Evolutionary conservation across 2,888 invertebrate genomes (phyloP), one percentile per base, ranked within the genome.

Genomic region (Diaperis boleti): DNA sequence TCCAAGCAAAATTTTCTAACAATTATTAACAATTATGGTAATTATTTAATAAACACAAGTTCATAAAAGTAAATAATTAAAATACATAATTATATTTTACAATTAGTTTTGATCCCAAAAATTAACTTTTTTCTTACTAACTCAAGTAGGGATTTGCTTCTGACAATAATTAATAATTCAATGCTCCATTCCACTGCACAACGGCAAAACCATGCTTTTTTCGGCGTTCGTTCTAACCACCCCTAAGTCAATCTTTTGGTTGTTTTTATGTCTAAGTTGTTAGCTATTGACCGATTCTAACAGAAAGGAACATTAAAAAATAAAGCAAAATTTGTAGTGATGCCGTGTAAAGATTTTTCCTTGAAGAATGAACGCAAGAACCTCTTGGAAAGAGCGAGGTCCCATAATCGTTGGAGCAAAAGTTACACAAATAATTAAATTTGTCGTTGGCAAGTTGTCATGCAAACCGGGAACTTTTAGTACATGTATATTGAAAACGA

Each of bases 351-450:
- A 26, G 26, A 26, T 26, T 26, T 26, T 26, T 26, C 26, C n/a
- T 26, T 6, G 6, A 6, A n/a, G n/a, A 6, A 26, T 26, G n/a
- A 26, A 26, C n/a, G n/a, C 26, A n/a, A 26, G 20, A 20, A n/a
- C n/a, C n/a, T 26, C 26, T n/a, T 26, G 1, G 26, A n/a, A 5
- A 26, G 6, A 5, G 8, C 26, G 26, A 8, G 6, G 26, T 3
- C 26, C 26, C 26, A 26, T 26, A 26, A 26, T 26, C 26, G 26
- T 26, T 26, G 6, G n/a, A 26, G 26, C 26, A 26, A 26, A 55
- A 62, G 56, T 62, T 62, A 31, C 49, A 41, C 15, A 56, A 56
- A 49, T 56, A 62, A 62, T 56, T 49, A 56, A 55, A 62, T 62
- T 62, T 62, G 50, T 41, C 47, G 56, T 49, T 22, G 33, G 42